Conservation (phyloP, 2,113 vertebrate species). For the Hypanus sabinus region DNA sequence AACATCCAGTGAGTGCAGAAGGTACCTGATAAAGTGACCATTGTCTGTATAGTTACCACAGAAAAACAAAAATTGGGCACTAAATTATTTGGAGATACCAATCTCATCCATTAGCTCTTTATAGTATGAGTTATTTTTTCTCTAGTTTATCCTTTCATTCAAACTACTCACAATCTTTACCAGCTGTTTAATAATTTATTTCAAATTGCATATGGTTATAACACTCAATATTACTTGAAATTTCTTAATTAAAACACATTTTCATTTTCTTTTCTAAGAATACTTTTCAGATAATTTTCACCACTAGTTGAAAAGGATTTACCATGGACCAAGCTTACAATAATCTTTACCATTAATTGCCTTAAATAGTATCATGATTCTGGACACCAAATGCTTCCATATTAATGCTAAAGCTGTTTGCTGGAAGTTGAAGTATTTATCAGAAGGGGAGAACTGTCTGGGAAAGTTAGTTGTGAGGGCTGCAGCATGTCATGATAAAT, state of each 20-base stretch:
- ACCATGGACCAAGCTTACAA: background rate
- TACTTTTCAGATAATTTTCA: background rate
- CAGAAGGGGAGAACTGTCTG: background rate
- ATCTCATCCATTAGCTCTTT: background rate
- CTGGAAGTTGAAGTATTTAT: background rate
- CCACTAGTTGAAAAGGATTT: background rate
- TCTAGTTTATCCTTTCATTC: background rate
- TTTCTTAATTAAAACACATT: slow-evolving; percentile 1
- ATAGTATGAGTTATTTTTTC: background rate
- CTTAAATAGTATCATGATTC: slow-evolving; percentile 13
- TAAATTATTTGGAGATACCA: background rate
- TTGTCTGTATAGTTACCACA: background rate
- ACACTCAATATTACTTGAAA: background rate
- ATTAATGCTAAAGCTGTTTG: background rate
- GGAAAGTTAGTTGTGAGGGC: background rate
- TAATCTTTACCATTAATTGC: slow-evolving; percentile 3
- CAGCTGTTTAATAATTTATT: background rate
- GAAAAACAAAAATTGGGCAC: background rate
- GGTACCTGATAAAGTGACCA: too few species aligned
- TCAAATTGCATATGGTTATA: background rate
- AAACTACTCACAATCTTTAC: background rate
- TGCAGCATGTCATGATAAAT: background rate
- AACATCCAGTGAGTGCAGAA: too few species aligned
- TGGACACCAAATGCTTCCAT: background rate
- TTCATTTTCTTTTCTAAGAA: background rate